These are phyloP conservation scores for Plebejus anna DNA, from an alignment of 2,888 invertebrate genomes.

Conservation along the genomic window DNA sequence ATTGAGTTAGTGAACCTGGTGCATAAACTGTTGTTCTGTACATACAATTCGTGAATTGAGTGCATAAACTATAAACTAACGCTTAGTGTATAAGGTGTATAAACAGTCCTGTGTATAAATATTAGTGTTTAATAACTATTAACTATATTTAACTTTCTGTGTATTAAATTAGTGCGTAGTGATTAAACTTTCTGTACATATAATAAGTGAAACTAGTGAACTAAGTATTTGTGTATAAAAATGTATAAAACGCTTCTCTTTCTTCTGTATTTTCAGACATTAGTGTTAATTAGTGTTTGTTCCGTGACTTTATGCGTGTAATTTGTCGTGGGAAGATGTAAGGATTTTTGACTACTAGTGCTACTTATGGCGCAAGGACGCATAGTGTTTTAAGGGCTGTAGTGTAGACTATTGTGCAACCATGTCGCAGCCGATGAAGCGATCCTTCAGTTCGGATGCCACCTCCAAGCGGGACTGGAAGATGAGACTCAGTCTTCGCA, in stretches of 20 bases:
- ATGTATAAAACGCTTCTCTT: slow-evolving; percentile 23
- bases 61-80: background rate
- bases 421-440: slow-evolving; percentile 79
- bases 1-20: background rate
- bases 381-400: slow-evolving; percentile 38
- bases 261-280: slow-evolving; percentile 25
- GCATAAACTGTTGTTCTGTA: background rate
- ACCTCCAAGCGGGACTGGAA: slow-evolving; percentile 85
- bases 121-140: no score
- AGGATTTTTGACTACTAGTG: slow-evolving; percentile 7
- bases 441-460: slow-evolving; percentile 83
- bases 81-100: no score
- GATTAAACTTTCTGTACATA: background rate
- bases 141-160: background rate
- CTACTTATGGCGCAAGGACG: slow-evolving; percentile 49
- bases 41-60: background rate
- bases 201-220: background rate
- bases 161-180: background rate
- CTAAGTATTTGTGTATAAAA: slow-evolving; percentile 16
- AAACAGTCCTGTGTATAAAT: no score
- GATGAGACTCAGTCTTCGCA: slow-evolving; percentile 85
- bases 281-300: slow-evolving; percentile 12
- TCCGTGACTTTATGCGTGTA: slow-evolving; percentile 20
- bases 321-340: slow-evolving; percentile 8
- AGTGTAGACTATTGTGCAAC: slow-evolving; percentile 33